Conservation (phyloP, 53 echinoderm and acorn worm species). For the Crossaster papposus region DNA sequence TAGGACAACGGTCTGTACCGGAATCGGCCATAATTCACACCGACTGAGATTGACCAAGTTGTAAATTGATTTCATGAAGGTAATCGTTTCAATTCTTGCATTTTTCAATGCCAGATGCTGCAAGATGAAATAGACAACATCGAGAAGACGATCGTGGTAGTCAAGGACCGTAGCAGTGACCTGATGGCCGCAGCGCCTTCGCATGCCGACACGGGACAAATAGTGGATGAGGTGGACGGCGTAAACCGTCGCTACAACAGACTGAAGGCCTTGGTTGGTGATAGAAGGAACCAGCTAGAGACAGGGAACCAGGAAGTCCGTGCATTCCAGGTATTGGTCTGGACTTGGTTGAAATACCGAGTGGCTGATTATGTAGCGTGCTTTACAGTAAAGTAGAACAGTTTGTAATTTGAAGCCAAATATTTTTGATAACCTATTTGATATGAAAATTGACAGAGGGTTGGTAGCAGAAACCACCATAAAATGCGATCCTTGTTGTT, state of each 20-base stretch:
- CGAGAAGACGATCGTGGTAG: constrained; percentile 76
- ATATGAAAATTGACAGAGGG: too few relatives aligned
- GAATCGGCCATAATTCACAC: too few relatives aligned
- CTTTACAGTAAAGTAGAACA: too few relatives aligned
- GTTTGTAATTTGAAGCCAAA: too few relatives aligned
- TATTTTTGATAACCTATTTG: too few relatives aligned
- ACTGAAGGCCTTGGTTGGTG: constrained; percentile 84
- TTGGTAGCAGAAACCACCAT: too few relatives aligned
- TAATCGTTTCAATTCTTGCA: not conserved
- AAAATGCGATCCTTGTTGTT: too few relatives aligned
- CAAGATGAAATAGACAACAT: constrained; percentile 82
- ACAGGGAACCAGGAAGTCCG: constrained; percentile 90
- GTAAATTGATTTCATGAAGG: not conserved
- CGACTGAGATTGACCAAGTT: not conserved
- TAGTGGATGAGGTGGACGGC: constrained; percentile 91
- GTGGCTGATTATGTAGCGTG: too few relatives aligned
- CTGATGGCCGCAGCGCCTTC: constrained; percentile 96
- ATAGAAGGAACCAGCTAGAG: constrained; percentile 78
- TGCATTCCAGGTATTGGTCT: constrained; percentile 73
- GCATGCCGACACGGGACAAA: constrained; percentile 86
- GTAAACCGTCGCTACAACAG: constrained; percentile 81
- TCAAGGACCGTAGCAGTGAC: constrained; percentile 87
- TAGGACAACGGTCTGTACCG: not conserved
- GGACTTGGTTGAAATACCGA: not conserved
- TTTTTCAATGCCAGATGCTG: constrained; percentile 61